Base-by-base conservation (phyloP, 2,888 invertebrate species). In the Mantis religiosa region DNA sequence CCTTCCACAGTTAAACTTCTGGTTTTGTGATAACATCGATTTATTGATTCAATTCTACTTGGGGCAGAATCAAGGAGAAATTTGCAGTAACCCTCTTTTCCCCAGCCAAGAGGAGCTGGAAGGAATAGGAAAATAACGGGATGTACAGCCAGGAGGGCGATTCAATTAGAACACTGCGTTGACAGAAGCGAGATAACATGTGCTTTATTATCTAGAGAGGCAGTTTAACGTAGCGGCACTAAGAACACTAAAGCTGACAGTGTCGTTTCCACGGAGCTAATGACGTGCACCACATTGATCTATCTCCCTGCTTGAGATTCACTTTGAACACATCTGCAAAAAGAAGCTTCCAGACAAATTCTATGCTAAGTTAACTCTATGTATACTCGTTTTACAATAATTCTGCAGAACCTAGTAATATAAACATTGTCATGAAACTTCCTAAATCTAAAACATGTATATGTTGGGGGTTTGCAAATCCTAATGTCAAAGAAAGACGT, bases 31-130 rank as follows among this genome's bases (percentile, higher is more conserved):
- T 87, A 86, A 30, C 81, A 87, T 87, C 87, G 87, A 87, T 87
- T 82, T 87, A 87, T 87, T n/a, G 82, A 82, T 87, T 87, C n/a
- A 34, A 87, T 87, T 87, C 27, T n/a, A 71, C 87, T 86, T 20
- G 28, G 30, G 12, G 25, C 71, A 27, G 82, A 82, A 87, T 34
- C 87, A 82, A 82, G 82, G 82, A 34, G 82, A 87, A 87, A 82
- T 87, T 81, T 82, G 82, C 54, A 41, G 87, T 3, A n/a, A 81
- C 28, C 14, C 54, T 14, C 54, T 54, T 14, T 34, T 34, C 7
- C 34, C 7, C 34, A 34, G 41, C 41, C 41, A 12, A 41, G 12
- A 41, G 20, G 54, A 71, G 25, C 15, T 20, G 20, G 54, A 71
- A 71, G 54, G 54, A 71, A 71, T 71, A 71, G 54, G 54, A 71